These are phyloP conservation scores for Steinernema carpocapsae DNA, from an alignment of 2,888 invertebrate species.

Conservation along the genomic window DNA sequence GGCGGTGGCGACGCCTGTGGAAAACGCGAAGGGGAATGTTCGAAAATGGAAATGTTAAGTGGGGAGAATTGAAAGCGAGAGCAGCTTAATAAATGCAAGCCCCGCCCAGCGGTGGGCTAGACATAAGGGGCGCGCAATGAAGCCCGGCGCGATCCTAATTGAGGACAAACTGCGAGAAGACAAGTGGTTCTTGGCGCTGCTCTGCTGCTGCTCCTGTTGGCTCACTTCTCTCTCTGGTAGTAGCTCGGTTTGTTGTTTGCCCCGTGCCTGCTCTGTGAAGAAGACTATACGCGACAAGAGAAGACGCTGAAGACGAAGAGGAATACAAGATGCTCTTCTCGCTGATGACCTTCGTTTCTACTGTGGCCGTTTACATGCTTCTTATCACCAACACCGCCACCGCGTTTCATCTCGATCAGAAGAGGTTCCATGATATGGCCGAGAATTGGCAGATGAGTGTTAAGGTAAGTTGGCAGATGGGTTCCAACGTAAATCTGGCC, in stretches of 20 bases:
- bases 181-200: neutral
- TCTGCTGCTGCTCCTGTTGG: neutral
- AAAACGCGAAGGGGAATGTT: neutral
- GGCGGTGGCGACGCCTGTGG: neutral
- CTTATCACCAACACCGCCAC: neutral
- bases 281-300: no score
- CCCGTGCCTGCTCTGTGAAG: no score
- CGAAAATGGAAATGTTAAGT: constrained; percentile 13
- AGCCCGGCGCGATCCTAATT: constrained; percentile 11
- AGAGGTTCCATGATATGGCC: neutral
- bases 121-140: neutral
- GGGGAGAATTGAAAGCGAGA: constrained; percentile 14
- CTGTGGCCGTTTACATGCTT: neutral
- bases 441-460: constrained; percentile 19
- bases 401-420: neutral
- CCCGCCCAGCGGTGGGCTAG: neutral
- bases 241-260: no score
- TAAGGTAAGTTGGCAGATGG: constrained; percentile 10
- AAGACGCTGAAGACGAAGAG: no score
- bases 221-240: no score
- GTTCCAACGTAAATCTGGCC: no score
- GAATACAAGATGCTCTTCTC: no score
- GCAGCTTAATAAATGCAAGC: constrained; percentile 10
- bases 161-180: constrained; percentile 1
- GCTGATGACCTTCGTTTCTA: no score